Percentiles rank a stretch among this genome's conserved stretches.
These are phyloP conservation scores for Orius insidiosus DNA, from an alignment of 1,140 invertebrate genomes.

Conservation along the genomic window DNA sequence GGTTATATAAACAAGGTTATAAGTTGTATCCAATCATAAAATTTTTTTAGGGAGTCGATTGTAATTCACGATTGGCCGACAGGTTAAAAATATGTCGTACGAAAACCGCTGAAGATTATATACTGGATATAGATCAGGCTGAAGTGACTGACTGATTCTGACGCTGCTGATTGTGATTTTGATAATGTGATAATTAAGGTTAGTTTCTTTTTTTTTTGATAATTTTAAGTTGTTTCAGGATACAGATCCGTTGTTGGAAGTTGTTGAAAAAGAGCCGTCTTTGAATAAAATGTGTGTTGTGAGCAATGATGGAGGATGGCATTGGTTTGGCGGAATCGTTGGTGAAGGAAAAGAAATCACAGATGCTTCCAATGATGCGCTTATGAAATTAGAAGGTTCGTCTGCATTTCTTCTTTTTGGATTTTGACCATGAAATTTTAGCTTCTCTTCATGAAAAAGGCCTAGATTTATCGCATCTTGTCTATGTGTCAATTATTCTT, in stretches of 20 bases:
- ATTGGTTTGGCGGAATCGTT: slow-evolving; percentile 59
- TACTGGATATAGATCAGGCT: slow-evolving; percentile 19
- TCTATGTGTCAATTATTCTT: slow-evolving; percentile 66
- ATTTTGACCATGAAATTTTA: slow-evolving; percentile 23
- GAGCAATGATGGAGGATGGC: slow-evolving; percentile 52
- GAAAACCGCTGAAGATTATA: slow-evolving; percentile 19
- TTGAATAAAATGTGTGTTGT: slow-evolving; percentile 7
- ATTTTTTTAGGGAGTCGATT: slow-evolving; percentile 13
- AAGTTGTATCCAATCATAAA: no score
- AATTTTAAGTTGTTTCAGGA: slow-evolving; percentile 3
- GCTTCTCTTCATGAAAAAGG: slow-evolving; percentile 36
- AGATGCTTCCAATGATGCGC: slow-evolving; percentile 39
- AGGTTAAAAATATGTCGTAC: slow-evolving; percentile 15
- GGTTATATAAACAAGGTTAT: no score
- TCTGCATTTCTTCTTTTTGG: slow-evolving; percentile 20
- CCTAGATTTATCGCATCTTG: slow-evolving; percentile 46
- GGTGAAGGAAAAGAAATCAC: slow-evolving; percentile 34
- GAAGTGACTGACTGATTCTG: slow-evolving; percentile 14
- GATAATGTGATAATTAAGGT: slow-evolving; percentile 1
- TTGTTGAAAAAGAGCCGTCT: slow-evolving; percentile 11
- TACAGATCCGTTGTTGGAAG: slow-evolving; percentile 10
- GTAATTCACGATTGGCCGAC: slow-evolving; percentile 9
- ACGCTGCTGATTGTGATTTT: slow-evolving; percentile 8
- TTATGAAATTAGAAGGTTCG: slow-evolving; percentile 63
- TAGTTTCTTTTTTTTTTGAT: slow-evolving; percentile 6